A percentile compares a stretch with the other conserved stretches of the same genome.
phyloP scores from a whole-genome alignment of 2,797 vertebrate species.

The Todus mexicanus region DNA sequence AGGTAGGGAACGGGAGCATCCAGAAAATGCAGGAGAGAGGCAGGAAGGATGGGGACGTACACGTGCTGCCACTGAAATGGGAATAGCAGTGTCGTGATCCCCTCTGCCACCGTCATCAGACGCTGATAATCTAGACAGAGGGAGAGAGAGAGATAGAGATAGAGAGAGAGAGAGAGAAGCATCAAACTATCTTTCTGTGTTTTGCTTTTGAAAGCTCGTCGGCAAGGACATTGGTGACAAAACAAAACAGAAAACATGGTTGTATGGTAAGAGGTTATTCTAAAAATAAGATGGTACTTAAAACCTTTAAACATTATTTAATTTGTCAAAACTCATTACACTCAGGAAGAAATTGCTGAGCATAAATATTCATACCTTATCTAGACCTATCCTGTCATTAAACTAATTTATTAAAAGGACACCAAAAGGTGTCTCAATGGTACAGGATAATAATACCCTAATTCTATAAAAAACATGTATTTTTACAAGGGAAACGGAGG shows the following conservation, averaged over 20 bases:
- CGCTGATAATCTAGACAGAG: conserved; percentile 88
- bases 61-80: conserved; percentile 99
- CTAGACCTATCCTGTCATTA: not conserved
- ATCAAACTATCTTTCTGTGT: not conserved
- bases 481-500: not conserved
- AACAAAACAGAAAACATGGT: not conserved
- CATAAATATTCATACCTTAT: not conserved
- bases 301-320: not conserved
- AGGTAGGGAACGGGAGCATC: conserved; percentile 96
- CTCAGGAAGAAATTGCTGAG: not conserved
- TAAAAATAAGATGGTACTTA: not conserved
- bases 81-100: conserved; percentile 91
- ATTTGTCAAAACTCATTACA: not conserved
- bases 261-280: not conserved
- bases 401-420: not conserved
- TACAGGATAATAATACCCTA: not conserved
- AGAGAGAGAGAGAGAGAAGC: not conserved
- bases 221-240: not conserved
- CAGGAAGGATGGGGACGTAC: conserved; percentile 93
- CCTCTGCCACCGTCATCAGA: conserved; percentile 94
- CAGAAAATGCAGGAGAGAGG: conserved; percentile 92
- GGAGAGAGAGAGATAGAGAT: not conserved
- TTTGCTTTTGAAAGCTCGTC: not conserved
- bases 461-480: not conserved
- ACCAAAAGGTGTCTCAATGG: not conserved